These are phyloP conservation scores for Pollicipes pollicipes DNA, from an alignment of 1,140 invertebrate species.

Conservation along the genomic window DNA sequence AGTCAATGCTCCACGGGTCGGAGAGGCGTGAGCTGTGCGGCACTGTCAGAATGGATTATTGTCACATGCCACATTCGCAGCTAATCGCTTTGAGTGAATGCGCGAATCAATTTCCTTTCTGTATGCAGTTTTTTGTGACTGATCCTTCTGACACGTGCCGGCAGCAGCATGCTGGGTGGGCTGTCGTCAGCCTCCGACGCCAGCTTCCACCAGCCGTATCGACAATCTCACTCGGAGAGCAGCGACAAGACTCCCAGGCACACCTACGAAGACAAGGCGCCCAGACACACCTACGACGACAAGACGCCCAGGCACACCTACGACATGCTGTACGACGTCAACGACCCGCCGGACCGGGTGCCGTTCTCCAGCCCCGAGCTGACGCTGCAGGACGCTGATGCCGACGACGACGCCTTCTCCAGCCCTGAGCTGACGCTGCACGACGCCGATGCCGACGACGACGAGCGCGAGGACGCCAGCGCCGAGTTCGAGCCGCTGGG, in stretches of 20 bases:
- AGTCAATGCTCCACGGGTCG: no score
- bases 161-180: no score
- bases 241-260: neutral
- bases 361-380: neutral
- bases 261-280: neutral
- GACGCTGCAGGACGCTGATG: neutral
- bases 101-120: no score
- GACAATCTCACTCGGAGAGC: conserved; percentile 11
- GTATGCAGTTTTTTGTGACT: no score
- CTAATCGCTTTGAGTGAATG: no score
- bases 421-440: neutral
- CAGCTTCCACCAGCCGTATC: neutral
- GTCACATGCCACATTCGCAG: no score
- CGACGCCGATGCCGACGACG: neutral
- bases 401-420: neutral
- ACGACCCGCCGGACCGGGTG: neutral
- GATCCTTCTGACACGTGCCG: no score
- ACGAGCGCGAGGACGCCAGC: neutral
- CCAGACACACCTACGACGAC: neutral
- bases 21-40: no score
- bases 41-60: no score
- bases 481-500: neutral
- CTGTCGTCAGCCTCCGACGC: neutral
- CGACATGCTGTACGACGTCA: neutral
- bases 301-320: neutral